These are phyloP conservation scores for Cryptus armator DNA, from an alignment of 2,888 invertebrate species.

Conservation along the genomic window DNA sequence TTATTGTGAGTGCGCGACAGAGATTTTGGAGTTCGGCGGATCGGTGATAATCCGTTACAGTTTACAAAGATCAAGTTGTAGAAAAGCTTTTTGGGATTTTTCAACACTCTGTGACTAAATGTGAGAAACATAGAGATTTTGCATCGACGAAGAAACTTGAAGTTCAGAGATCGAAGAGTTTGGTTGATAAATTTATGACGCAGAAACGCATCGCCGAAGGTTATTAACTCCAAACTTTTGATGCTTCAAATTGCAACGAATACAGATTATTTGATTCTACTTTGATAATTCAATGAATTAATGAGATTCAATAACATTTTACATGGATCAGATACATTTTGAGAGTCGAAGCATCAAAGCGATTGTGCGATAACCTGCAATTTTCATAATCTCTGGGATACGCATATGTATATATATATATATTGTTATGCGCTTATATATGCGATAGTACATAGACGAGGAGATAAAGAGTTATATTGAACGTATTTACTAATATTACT, in stretches of 20 bases:
- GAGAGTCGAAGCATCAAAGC: background rate
- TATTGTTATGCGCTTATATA: background rate
- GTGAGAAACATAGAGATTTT: background rate
- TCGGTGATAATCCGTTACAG: background rate
- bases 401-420: constrained; percentile 2
- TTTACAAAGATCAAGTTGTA: background rate
- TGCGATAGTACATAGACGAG: background rate
- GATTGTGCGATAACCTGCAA: constrained; percentile 37
- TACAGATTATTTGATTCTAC: background rate
- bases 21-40: constrained; percentile 5
- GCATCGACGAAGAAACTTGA: background rate
- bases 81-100: no score
- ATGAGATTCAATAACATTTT: background rate
- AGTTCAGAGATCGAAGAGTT: background rate
- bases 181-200: background rate
- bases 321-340: background rate
- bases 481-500: background rate
- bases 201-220: background rate
- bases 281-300: background rate
- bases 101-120: background rate
- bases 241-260: background rate
- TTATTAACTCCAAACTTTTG: background rate
- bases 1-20: constrained; percentile 9
- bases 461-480: background rate
- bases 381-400: background rate